Evolutionary conservation across 2,888 invertebrate genomes (phyloP).

Genomic region (Micoletzkya japonica): DNA sequence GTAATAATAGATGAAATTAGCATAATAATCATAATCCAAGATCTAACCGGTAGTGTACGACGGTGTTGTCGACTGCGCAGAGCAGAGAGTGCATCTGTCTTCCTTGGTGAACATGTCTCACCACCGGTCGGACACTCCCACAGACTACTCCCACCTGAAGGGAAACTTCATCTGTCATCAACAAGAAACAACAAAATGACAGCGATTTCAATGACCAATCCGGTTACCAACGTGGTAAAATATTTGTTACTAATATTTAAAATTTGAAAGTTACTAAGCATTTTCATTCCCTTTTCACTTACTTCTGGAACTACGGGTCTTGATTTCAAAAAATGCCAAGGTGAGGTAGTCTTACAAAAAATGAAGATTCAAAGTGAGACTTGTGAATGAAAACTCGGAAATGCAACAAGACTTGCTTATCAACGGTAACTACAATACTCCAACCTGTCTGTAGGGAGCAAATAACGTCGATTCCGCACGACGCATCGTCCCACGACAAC

Average conservation of each 20-base stretch:
- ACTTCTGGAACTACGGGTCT: background rate
- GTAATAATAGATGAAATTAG: background rate
- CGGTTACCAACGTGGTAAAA: background rate
- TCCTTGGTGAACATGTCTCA: background rate
- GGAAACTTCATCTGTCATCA: background rate
- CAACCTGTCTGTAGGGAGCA: conserved; percentile 35
- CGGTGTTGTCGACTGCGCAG: conserved; percentile 38
- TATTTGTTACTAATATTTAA: too few species aligned
- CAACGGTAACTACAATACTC: too few species aligned
- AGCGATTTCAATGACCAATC: background rate
- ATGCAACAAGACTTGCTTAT: too few species aligned
- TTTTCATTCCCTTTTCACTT: too few species aligned
- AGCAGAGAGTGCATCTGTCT: conserved; percentile 32
- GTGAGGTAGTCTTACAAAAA: too few species aligned
- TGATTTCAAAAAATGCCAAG: background rate
- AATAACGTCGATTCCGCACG: conserved; percentile 39
- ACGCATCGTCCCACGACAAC: too few species aligned
- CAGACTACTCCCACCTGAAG: conserved; percentile 22
- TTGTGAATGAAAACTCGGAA: too few species aligned
- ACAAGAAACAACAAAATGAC: background rate
- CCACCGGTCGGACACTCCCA: conserved; percentile 7
- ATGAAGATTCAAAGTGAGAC: too few species aligned
- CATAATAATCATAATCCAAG: background rate
- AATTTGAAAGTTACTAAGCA: too few species aligned
- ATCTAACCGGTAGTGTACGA: conserved; percentile 36